phyloP scores from a whole-genome alignment of 23 tunicate species.

The Diplosoma virens region DNA sequence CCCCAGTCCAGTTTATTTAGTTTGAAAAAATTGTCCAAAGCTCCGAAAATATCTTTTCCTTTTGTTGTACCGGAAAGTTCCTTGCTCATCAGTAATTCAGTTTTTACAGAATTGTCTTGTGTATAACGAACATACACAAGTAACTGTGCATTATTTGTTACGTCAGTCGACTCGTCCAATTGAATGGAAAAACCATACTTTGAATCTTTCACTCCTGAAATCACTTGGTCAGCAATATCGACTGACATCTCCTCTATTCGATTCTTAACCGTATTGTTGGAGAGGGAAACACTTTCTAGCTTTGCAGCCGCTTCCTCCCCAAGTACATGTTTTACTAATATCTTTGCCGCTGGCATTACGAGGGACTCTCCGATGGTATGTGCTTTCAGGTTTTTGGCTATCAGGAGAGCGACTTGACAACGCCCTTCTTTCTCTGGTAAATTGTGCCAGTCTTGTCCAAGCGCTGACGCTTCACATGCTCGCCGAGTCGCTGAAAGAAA shows the following conservation, averaged over 20 bases:
- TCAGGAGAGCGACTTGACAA: conserved; percentile 37
- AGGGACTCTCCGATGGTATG: conserved; percentile 64
- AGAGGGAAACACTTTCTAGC: conserved; percentile 46
- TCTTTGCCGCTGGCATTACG: conserved; percentile 50
- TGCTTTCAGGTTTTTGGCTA: conserved; percentile 56
- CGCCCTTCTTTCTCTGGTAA: conserved; percentile 39
- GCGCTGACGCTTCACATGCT: conserved; percentile 58
- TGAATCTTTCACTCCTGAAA: conserved; percentile 36
- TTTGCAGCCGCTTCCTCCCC: conserved; percentile 52
- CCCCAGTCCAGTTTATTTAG: conserved; percentile 72
- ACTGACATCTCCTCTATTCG: conserved; percentile 49
- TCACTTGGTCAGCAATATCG: conserved; percentile 42
- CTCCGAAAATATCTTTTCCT: conserved; percentile 32
- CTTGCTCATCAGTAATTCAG: conserved; percentile 44
- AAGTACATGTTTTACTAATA: conserved; percentile 38
- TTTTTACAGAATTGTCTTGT: conserved; percentile 43
- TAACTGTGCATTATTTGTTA: conserved; percentile 28
- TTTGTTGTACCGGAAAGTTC: conserved; percentile 40
- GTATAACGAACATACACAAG: conserved; percentile 49
- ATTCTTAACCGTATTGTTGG: conserved; percentile 38
- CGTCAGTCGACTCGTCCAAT: conserved; percentile 45
- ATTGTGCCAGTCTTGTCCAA: conserved; percentile 53
- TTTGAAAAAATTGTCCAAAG: conserved; percentile 41
- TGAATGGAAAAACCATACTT: conserved; percentile 33
- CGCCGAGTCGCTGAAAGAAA: conserved; percentile 54